These are phyloP conservation scores for Pygoscelis antarcticus DNA, from an alignment of 2,113 vertebrate genomes.

Conservation along the genomic window DNA sequence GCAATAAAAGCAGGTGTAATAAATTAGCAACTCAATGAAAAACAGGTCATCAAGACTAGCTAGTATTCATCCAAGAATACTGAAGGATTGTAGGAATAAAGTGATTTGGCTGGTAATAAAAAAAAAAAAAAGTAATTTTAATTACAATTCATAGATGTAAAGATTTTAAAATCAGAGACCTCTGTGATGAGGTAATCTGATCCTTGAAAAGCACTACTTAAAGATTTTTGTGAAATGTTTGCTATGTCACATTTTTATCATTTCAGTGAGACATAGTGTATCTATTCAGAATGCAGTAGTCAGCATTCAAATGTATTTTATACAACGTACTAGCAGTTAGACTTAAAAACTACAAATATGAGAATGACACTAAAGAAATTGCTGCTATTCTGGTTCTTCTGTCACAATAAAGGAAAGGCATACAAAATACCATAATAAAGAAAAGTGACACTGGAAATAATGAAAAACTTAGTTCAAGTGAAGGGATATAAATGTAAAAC, in stretches of 20 bases:
- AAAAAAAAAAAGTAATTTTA: background rate
- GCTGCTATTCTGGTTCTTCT: background rate
- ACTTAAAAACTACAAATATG: background rate
- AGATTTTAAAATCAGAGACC: background rate
- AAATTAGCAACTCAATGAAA: background rate
- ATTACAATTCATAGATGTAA: background rate
- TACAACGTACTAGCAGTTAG: background rate
- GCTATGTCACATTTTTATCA: rapidly evolving
- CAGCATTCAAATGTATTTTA: background rate
- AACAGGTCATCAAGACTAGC: background rate
- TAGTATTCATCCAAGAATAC: background rate
- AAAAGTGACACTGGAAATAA: background rate
- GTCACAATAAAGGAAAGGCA: background rate
- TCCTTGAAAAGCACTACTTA: background rate
- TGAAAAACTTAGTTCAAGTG: background rate
- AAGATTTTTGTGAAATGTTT: background rate
- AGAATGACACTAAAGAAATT: background rate
- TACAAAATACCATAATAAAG: background rate
- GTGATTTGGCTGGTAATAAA: background rate
- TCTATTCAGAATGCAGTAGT: background rate
- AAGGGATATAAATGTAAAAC: background rate
- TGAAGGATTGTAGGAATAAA: background rate
- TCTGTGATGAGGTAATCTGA: background rate
- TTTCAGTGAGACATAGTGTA: background rate
- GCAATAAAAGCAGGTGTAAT: background rate